Base-by-base conservation (phyloP, 1,140 invertebrate species). In the Aleiodes sp. region DNA sequence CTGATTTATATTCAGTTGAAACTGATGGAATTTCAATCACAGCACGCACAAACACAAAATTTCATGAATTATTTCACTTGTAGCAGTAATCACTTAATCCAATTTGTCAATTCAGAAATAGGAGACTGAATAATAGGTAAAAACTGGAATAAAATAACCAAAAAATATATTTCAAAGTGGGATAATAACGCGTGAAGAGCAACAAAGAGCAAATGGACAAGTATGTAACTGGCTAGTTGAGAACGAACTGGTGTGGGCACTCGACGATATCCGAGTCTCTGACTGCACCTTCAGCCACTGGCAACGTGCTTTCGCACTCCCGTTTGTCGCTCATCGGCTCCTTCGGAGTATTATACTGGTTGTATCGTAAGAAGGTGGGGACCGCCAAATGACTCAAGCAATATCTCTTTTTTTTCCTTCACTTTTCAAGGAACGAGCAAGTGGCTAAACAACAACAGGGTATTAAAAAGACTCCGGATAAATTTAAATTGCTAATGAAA, bases 141-240 rank as follows among this genome's bases (percentile, higher is more conserved):
- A n/a, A n/a, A n/a, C n/a, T n/a, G n/a, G n/a, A n/a, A n/a, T n/a
- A n/a, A n/a, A n/a, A n/a, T n/a, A n/a, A n/a, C n/a, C n/a, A n/a
- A n/a, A n/a, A n/a, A n/a, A n/a, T n/a, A n/a, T 43, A 16, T 43
- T 43, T 43, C 39, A 43, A 43, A 16, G 39, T 43, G 39, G 39
- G 39, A 43, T 43, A 43, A 43, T 43, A 43, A 16, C 39, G 7
- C n/a, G n/a, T n/a, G 39, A 43, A 43, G 39, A 43, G n/a, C 39
- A 16, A 31, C 59, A 56, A n/a, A n/a, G n/a, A n/a, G 67, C 59
- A 67, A 73, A 73, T 74, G 77, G 71, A 65, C 73, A 71, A 71
- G 73, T 73, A 59, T 73, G 68, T 72, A 73, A 75, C 74, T 76
- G 72, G 71, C 70, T 75, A 31, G 72, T 63, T 59, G 31, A 43